phyloP scores from a whole-genome alignment of 2,113 vertebrate species.

The Willisornis vidua region DNA sequence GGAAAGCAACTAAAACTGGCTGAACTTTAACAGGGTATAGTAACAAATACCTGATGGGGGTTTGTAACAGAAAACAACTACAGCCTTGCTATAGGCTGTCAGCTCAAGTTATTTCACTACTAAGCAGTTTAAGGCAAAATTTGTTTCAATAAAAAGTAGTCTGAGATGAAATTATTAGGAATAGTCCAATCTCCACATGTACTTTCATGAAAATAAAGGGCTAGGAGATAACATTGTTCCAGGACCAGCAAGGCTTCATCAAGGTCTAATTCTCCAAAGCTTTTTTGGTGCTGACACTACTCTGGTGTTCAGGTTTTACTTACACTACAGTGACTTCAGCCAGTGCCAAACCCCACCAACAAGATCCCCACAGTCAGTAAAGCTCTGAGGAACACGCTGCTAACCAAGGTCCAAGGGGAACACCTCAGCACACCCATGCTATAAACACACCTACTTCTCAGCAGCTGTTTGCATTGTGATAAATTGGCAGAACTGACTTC shows the following conservation, averaged over 20 bases:
- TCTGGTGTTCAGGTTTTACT: not conserved
- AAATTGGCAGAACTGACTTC: not conserved
- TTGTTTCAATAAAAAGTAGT: not conserved
- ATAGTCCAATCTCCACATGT: not conserved
- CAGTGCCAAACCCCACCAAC: not conserved
- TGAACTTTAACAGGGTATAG: not conserved
- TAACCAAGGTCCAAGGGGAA: not conserved
- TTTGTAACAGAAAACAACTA: not conserved
- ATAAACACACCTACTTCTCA: not conserved
- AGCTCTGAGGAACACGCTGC: not conserved
- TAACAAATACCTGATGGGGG: accelerated
- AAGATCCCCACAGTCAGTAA: not conserved
- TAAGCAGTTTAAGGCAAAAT: not conserved
- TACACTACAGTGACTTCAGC: too few species aligned
- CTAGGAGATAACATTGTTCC: not conserved
- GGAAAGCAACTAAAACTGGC: not conserved
- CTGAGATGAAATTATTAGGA: not conserved
- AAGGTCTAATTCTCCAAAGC: not conserved
- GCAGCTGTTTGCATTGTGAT: not conserved
- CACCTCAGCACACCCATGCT: not conserved
- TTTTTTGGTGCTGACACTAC: not conserved
- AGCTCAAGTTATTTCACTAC: not conserved
- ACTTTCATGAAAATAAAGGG: not conserved
- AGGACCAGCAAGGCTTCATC: not conserved
- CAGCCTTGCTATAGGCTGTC: too few species aligned